Conservation (phyloP, 2,113 vertebrate species). For the Emydocephalus ijimae region DNA sequence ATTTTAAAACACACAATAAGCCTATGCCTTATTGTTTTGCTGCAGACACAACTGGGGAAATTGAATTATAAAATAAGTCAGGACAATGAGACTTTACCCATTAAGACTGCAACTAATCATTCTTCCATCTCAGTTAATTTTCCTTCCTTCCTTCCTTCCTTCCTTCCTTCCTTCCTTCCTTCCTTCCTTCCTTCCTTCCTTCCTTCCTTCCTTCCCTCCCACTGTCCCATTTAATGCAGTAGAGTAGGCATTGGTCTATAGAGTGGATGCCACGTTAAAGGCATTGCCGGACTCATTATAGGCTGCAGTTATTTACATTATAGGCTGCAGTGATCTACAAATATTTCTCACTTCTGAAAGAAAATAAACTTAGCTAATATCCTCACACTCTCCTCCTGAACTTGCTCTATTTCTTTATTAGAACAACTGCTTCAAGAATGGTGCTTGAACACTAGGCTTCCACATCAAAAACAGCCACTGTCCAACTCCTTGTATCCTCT, state of each 20-base stretch:
- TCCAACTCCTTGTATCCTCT: not conserved
- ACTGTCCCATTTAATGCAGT: not conserved
- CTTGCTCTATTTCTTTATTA: not conserved
- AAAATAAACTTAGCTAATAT: not conserved
- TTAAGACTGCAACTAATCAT: not conserved
- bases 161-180: not conserved
- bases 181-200: not conserved
- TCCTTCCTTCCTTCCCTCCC: not conserved
- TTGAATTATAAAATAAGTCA: not conserved
- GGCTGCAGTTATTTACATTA: not conserved
- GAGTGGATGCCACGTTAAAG: not conserved
- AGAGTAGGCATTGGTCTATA: not conserved
- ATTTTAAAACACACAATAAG: constrained; percentile 6
- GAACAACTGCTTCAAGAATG: not conserved
- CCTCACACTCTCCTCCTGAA: not conserved
- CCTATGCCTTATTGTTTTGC: constrained; percentile 18
- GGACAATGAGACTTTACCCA: not conserved
- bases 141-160: not conserved
- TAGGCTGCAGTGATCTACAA: not conserved
- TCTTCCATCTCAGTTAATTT: not conserved
- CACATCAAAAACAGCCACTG: not conserved
- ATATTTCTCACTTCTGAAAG: not conserved
- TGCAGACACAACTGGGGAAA: constrained; percentile 21
- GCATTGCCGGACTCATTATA: not conserved
- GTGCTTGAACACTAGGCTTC: not conserved